These are phyloP conservation scores for Limnephilus auricula DNA, from an alignment of 2,888 invertebrate species.

Conservation along the genomic window DNA sequence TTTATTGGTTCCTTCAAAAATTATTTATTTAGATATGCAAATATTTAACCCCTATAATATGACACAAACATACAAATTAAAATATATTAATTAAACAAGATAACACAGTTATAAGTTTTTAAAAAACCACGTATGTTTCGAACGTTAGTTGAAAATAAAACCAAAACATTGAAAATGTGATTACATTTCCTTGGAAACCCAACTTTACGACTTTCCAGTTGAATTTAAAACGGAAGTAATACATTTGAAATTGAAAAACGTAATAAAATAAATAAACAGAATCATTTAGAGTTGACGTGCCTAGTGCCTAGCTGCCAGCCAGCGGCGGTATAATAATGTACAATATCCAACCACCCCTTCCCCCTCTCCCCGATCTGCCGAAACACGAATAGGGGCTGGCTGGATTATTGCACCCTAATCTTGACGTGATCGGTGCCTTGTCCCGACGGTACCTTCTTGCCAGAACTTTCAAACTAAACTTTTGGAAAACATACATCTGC, in stretches of 20 bases:
- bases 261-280: neutral
- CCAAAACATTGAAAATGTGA: too few relatives aligned
- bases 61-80: too few relatives aligned
- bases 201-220: neutral
- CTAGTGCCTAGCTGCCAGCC: neutral
- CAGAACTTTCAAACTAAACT: slow-evolving; percentile 35
- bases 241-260: neutral
- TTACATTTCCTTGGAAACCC: too few relatives aligned
- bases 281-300: neutral
- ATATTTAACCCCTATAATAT: too few relatives aligned
- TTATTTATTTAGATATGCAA: too few relatives aligned
- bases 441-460: slow-evolving; percentile 22
- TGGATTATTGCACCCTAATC: slow-evolving; percentile 43
- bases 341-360: neutral
- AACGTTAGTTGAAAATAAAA: too few relatives aligned
- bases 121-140: too few relatives aligned
- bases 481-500: neutral
- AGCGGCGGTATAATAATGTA: neutral
- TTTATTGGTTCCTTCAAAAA: too few relatives aligned
- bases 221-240: neutral
- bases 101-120: too few relatives aligned
- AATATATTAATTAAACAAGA: too few relatives aligned
- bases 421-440: slow-evolving; percentile 47
- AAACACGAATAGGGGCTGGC: slow-evolving; percentile 24
- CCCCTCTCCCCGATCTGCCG: neutral